Percentiles rank a stretch among this genome's conserved stretches.
Conservation (phyloP, 2,113 vertebrate species). For the Scopus umbretta region DNA sequence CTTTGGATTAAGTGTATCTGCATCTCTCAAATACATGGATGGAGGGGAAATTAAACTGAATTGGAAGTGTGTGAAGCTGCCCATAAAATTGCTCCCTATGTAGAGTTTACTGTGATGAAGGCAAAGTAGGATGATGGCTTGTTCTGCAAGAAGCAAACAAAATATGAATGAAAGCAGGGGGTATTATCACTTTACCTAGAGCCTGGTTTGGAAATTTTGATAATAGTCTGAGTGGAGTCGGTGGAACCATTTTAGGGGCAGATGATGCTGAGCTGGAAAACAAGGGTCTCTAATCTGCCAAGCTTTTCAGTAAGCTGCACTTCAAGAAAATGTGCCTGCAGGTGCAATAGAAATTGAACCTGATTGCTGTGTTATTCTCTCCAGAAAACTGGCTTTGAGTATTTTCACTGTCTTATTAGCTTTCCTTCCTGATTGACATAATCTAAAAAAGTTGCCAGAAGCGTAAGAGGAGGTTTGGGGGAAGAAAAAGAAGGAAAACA, state of each 20-base stretch:
- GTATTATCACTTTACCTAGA: constrained; percentile 24
- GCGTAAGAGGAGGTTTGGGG: neutral
- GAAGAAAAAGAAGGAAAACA: neutral
- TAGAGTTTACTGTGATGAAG: neutral
- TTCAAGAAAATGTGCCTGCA: constrained; percentile 38
- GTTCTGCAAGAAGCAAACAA: neutral
- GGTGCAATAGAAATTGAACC: constrained; percentile 8
- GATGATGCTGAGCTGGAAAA: constrained; percentile 57
- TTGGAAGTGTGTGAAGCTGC: neutral
- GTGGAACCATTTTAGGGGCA: constrained; percentile 50
- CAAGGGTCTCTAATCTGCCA: neutral
- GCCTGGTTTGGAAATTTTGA: constrained; percentile 25
- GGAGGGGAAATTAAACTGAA: neutral
- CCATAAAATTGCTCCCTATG: neutral
- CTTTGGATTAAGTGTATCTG: neutral
- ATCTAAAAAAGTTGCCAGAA: neutral
- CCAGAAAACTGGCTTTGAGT: constrained; percentile 26
- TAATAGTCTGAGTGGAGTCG: constrained; percentile 19
- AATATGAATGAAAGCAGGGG: constrained; percentile 34
- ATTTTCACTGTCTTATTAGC: neutral
- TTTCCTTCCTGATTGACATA: neutral
- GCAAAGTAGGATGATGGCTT: neutral
- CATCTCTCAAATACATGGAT: neutral
- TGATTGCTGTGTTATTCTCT: constrained; percentile 10
- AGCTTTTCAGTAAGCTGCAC: constrained; percentile 34